Conservation (phyloP, 2,113 vertebrate genomes). For the Phylloscopus trochiloides region DNA sequence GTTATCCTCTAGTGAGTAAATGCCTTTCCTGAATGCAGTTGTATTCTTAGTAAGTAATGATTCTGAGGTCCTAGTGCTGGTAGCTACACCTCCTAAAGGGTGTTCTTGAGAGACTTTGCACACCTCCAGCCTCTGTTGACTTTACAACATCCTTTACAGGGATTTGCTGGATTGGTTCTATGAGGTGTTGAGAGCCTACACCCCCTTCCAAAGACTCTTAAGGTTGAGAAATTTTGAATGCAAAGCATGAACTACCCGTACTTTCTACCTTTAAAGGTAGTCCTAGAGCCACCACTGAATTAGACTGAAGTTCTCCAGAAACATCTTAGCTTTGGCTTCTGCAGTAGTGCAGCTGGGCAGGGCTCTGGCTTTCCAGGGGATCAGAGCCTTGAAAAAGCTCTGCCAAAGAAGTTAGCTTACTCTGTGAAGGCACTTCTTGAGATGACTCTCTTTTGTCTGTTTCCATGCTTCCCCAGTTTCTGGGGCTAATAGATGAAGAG, state of each 20-base stretch:
- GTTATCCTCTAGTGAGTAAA: neutral
- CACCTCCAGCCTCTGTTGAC: neutral
- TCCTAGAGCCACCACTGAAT: neutral
- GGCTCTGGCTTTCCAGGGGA: neutral
- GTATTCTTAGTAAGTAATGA: neutral
- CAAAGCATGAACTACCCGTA: neutral
- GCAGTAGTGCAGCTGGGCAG: neutral
- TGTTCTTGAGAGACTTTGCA: neutral
- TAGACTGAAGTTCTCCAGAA: neutral
- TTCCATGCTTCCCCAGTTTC: neutral
- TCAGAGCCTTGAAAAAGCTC: neutral
- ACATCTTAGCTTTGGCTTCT: neutral
- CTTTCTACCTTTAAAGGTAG: neutral
- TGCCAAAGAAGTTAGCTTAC: neutral
- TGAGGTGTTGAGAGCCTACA: neutral
- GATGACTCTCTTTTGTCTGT: neutral
- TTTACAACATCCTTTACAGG: neutral
- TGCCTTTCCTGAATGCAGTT: neutral
- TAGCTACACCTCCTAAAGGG: neutral
- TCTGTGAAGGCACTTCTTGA: neutral
- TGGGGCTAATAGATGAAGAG: neutral
- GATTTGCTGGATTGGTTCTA: neutral
- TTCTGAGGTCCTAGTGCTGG: accelerated
- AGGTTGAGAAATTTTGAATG: neutral
- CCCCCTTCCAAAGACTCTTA: neutral